A percentile compares a stretch with the other conserved stretches of the same genome.
These are phyloP conservation scores for Takifugu rubripes DNA, from an alignment of 2,797 vertebrate genomes.

Conservation along the genomic window DNA sequence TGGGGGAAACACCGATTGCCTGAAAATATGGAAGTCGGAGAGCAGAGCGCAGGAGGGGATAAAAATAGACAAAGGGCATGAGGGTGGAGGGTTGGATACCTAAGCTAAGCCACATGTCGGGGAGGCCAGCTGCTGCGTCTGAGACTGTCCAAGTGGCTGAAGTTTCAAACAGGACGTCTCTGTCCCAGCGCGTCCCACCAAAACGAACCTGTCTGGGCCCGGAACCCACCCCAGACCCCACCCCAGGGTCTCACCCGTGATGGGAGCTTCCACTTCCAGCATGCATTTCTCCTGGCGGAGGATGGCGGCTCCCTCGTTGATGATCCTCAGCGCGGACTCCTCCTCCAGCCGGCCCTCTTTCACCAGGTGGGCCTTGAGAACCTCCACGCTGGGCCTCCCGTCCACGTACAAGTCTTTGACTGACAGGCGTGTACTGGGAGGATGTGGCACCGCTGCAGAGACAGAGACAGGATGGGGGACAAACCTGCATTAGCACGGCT, in stretches of 20 bases:
- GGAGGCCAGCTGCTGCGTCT: constrained; percentile 32
- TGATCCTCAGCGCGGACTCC: constrained; percentile 90
- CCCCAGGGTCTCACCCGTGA: constrained; percentile 81
- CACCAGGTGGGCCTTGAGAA: constrained; percentile 91
- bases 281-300: constrained; percentile 93
- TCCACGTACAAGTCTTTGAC: constrained; percentile 92
- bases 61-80: constrained; percentile 28
- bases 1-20: neutral
- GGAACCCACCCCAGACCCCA: neutral
- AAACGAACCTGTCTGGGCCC: neutral
- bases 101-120: constrained; percentile 36
- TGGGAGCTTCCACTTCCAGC: constrained; percentile 94
- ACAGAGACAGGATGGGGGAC: neutral
- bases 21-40: neutral
- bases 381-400: constrained; percentile 87
- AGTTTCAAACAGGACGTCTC: constrained; percentile 1
- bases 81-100: constrained; percentile 32
- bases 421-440: constrained; percentile 87
- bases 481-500: neutral
- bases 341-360: constrained; percentile 96
- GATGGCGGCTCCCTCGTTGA: constrained; percentile 90
- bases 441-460: constrained; percentile 88
- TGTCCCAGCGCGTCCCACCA: neutral
- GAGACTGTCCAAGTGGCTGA: constrained; percentile 14
- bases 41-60: constrained; percentile 10